Evolutionary conservation across 1,140 invertebrate species (phyloP).

Genomic region (Sipha flava): DNA sequence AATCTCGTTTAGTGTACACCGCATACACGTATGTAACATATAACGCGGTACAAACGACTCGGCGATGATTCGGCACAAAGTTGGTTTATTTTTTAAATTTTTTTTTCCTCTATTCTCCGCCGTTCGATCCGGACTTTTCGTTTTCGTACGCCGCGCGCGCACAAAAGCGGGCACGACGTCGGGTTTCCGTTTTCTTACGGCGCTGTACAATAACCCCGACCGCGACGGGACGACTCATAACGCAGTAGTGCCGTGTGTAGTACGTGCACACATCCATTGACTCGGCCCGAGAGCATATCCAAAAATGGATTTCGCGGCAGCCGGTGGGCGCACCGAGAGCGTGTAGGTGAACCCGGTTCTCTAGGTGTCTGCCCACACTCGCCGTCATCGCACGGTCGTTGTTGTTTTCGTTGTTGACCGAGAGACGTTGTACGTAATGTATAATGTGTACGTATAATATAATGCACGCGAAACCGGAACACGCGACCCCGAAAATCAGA

Average conservation of each 20-base stretch:
- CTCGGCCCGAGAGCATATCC: not conserved
- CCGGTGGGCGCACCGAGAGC: not conserved
- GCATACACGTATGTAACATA: too few relatives aligned
- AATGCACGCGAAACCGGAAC: not conserved
- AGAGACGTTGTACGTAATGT: not conserved
- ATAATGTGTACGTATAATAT: not conserved
- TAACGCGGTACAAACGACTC: not conserved
- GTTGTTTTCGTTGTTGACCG: not conserved
- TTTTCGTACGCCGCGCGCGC: not conserved
- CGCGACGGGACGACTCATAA: too few relatives aligned
- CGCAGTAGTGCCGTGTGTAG: slow-evolving; percentile 23
- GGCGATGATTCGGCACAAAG: not conserved
- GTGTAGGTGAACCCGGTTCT: slow-evolving; percentile 26
- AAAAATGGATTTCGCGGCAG: slow-evolving; percentile 26
- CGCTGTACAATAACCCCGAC: too few relatives aligned
- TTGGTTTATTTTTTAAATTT: too few relatives aligned
- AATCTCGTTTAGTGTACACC: not conserved
- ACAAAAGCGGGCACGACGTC: not conserved
- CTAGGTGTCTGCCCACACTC: slow-evolving; percentile 17
- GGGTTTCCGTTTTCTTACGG: not conserved
- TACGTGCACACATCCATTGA: not conserved
- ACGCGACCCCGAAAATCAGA: not conserved
- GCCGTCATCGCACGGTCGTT: not conserved
- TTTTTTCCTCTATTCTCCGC: not conserved
- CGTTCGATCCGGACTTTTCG: not conserved